Conservation (phyloP, 2,113 vertebrate genomes). For the Cynocephalus volans region DNA sequence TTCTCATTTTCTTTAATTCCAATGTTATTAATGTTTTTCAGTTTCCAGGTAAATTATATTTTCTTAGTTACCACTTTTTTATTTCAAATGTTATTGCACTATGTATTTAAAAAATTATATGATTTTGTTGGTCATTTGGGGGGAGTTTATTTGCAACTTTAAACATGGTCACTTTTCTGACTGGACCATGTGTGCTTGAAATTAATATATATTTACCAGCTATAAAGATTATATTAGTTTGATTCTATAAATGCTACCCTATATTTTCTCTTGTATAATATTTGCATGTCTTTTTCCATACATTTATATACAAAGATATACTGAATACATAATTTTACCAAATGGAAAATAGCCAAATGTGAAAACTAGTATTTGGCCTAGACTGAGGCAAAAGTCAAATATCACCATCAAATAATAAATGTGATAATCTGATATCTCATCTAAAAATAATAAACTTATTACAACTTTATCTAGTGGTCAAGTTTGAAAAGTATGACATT, state of each 20-base stretch:
- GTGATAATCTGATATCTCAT: not conserved
- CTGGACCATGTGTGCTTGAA: not conserved
- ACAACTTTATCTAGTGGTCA: not conserved
- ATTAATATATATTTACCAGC: not conserved
- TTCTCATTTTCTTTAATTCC: not conserved
- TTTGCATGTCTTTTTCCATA: not conserved
- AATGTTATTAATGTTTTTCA: not conserved
- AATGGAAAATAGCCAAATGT: not conserved
- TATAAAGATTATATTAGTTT: slow-evolving; percentile 19
- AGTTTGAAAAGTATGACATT: not conserved
- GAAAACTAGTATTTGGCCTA: not conserved
- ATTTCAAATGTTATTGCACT: not conserved
- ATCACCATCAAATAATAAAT: not conserved
- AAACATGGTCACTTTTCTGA: not conserved
- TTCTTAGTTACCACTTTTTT: not conserved
- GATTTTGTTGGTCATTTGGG: not conserved
- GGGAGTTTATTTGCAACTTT: not conserved
- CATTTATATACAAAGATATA: not conserved
- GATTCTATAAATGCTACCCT: not conserved
- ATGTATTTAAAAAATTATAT: not conserved
- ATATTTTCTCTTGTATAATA: not conserved
- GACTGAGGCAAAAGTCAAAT: not conserved
- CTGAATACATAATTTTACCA: not conserved
- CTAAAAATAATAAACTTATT: not conserved
- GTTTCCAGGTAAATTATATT: not conserved